phyloP scores from a whole-genome alignment of 2,888 invertebrate genomes.

The Ectobius pallidus region DNA sequence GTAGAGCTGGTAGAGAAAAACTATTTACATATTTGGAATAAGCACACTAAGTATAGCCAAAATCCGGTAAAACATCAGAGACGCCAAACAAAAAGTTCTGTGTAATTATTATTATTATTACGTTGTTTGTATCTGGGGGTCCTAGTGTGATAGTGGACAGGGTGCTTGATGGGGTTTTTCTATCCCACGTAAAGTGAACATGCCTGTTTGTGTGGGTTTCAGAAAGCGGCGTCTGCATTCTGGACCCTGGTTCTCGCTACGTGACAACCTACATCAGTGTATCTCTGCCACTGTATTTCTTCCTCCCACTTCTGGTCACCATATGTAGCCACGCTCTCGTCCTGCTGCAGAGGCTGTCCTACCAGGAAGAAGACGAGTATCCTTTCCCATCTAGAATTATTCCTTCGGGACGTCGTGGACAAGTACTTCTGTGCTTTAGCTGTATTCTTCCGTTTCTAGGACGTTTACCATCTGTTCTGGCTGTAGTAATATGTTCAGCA shows the following conservation, averaged over 20 bases:
- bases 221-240: slow-evolving; percentile 17
- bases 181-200: too few species aligned
- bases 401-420: slow-evolving; percentile 6
- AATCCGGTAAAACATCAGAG: too few species aligned
- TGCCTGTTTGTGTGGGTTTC: not conserved
- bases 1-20: too few species aligned
- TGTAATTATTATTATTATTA: not conserved
- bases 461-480: slow-evolving; percentile 6
- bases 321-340: not conserved
- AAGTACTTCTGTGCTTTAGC: slow-evolving; percentile 4
- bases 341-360: not conserved
- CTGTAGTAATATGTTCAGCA: not conserved
- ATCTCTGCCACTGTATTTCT: slow-evolving; percentile 12
- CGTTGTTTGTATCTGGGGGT: too few species aligned
- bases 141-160: too few species aligned
- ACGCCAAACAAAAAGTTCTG: too few species aligned
- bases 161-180: too few species aligned
- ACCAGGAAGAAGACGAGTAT: slow-evolving; percentile 24
- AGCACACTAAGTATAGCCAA: too few species aligned
- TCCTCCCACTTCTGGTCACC: slow-evolving; percentile 9
- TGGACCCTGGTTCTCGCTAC: slow-evolving; percentile 9
- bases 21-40: too few species aligned
- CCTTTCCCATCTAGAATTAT: slow-evolving; percentile 2
- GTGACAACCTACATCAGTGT: not conserved
- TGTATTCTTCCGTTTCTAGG: slow-evolving; percentile 16